phyloP scores from a whole-genome alignment of 2,113 vertebrate genomes.

The Stegastes partitus region DNA sequence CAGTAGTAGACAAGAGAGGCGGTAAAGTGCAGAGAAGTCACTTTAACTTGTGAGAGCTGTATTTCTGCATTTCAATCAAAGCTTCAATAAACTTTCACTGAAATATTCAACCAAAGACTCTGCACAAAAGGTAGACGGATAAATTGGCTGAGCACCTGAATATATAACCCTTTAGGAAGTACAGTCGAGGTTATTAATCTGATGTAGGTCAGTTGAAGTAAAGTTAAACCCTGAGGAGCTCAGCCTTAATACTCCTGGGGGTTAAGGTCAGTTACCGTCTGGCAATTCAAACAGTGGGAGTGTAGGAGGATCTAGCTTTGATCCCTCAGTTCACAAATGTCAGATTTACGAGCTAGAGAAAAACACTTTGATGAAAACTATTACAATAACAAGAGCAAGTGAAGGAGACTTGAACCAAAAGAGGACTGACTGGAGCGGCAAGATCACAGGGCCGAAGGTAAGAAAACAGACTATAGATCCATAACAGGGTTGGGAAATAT shows the following conservation, averaged over 20 bases:
- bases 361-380: constrained; percentile 40
- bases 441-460: constrained; percentile 36
- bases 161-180: not conserved
- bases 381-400: constrained; percentile 36
- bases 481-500: constrained; percentile 10
- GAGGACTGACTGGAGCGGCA: not conserved
- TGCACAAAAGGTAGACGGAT: not conserved
- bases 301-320: constrained; percentile 26
- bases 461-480: constrained; percentile 4
- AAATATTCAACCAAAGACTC: not conserved
- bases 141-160: not conserved
- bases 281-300: constrained; percentile 8
- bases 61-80: not conserved
- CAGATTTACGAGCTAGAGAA: constrained; percentile 17
- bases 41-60: constrained; percentile 1
- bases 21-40: constrained; percentile 24
- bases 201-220: constrained; percentile 27
- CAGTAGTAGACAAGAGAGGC: constrained; percentile 17
- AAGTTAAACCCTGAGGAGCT: constrained; percentile 32
- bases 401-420: constrained; percentile 25
- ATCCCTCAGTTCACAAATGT: constrained; percentile 46
- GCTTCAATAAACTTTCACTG: not conserved
- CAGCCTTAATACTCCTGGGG: not conserved
- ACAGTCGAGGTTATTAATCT: constrained; percentile 33
- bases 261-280: constrained; percentile 30